Base-by-base conservation (phyloP, 2,113 vertebrate genomes). In the Podarcis muralis region DNA sequence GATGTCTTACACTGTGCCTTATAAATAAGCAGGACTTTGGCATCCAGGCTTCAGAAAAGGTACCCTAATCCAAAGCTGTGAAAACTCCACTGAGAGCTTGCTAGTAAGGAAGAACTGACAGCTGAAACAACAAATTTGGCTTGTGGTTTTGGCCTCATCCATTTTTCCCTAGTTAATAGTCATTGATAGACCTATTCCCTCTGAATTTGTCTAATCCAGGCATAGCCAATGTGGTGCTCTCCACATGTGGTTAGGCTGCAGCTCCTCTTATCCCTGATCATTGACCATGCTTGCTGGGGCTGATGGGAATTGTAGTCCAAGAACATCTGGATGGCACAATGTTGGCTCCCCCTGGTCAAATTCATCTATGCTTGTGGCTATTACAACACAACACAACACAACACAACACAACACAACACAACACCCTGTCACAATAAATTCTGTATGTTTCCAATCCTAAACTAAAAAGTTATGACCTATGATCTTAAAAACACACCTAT, bases 21-120 rank as follows among this genome's bases (percentile, higher is more conserved):
- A 93, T 93, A 91, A 94, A 94, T 91, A 93, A 95, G 79, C 86
- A 84, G 82, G 79, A 91, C 86, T 1, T 65, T 13, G 81, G 84
- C 78, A 90, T 89, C 3, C 9, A 90, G 76, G 77, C 82, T 84
- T 94, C 68, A 35, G 59, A 84, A 84, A 3, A 20, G 90, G 62
- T 89, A 79, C 0, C n/a, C 6, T 69, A 35, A 85, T 90, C 53
- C 79, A 74, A 82, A 80, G 65, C 40, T 11, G n/a, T 76, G 35
- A 4, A 30, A 48, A 43, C 8, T 16, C 66, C 3, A 72, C 66
- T 65, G 35, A 81, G 78, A 40, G 4, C 66, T 69, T 71, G 9
- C 65, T 18, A 68, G 65, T 43, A 71, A 80, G 18, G 48, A 62
- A 72, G 48, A 81, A 8, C n/a, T 6, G 57, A 25, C 32, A 87